Base-by-base conservation (phyloP, 2,113 vertebrate species). In the Archocentrus centrarchus region DNA sequence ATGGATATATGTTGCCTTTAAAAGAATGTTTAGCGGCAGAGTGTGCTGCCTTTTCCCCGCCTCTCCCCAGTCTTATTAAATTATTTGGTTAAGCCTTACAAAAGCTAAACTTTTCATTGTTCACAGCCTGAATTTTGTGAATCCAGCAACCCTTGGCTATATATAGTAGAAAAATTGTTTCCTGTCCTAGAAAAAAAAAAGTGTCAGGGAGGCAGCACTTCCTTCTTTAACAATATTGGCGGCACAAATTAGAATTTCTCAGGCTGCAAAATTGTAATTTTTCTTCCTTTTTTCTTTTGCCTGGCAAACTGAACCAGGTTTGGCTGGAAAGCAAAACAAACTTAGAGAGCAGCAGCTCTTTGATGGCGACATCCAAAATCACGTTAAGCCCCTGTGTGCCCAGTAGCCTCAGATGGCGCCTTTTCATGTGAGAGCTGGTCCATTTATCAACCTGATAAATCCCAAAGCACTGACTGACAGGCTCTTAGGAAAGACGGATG, bases 401-500 rank as follows among this genome's bases (percentile, higher is more conserved):
- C 86, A 1, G 73, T 59, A 79, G 79, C 85, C 86, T 85, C 77
- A 2, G 20, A 60, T 47, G 85, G 50, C 22, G 68, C 61, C 84
- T 83, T 92, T 85, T 79, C 77, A 86, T 83, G 59, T 81, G 78
- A 77, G 80, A 64, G 47, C 73, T 13, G 53, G 32, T 62, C 86
- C 86, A 85, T 86, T 92, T 88, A 59, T 90, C 89, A 91, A 37
- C 59, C 83, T 59, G 90, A 90, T 83, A 85, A 89, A 84, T 90
- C 88, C 86, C 89, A 60, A 75, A 77, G 83, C 77, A 27, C 80
- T 80, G 90, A 92, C 92, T 89, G 91, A 93, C 90, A 86, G 87
- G 77, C 87, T 89, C 88, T 81, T 55, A 22, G 73, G 86, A 79
- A 94, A 92, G 92, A 94, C 61, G 59, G 81, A 93, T 90, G 86